Evolutionary conservation across 2,113 vertebrate species (phyloP), one percentile per base, ranked within the genome.

Genomic region (Pitta sordida): DNA sequence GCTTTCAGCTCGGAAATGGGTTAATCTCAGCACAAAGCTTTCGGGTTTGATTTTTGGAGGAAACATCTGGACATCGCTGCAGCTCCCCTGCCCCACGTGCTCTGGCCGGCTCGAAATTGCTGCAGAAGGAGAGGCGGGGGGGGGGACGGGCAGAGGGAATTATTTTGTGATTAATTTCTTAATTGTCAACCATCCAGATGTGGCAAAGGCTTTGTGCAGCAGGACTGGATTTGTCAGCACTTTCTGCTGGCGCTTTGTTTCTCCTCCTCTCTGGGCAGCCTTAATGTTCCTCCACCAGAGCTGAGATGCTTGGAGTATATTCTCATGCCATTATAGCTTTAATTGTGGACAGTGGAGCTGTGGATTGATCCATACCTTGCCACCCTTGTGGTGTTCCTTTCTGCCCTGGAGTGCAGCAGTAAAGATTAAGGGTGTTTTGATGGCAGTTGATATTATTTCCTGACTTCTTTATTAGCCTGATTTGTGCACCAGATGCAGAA

Each of bases 131-230:
- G 70, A 34, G 32, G 32, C 52, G 44, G 10, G 51, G 41, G 32
- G 56, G 44, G 10, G 51, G 41, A 13, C 48, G 56, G 46, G 43
- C 20, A 81, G 26, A 73, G 51, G 64, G 87, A 73, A 58, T 89
- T 58, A 65, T 15, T 87, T 87, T 16, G 43, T 67, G 85, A 68
- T 87, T 68, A 58, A 67, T 90, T 96, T 79, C 46, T 80, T 80
- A 67, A 70, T 68, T 91, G 65, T 34, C 32, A 2, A 27, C 12
- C 32, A 65, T 70, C 59, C 86, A 84, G 60, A 59, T 82, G 83
- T 75, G 65, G 55, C 69, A 83, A 10, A 71, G 67, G 85, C 41
- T 69, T 64, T 76, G 73, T 78, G 69, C 49, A 8, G 53, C 3
- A 13, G 1, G 41, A 2, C 53, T 67, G 83, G 36, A 3, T 90